A percentile compares a stretch with the other conserved stretches of the same genome.
These are phyloP conservation scores for Aramus guarauna DNA, from an alignment of 2,113 vertebrate species.

Conservation along the genomic window DNA sequence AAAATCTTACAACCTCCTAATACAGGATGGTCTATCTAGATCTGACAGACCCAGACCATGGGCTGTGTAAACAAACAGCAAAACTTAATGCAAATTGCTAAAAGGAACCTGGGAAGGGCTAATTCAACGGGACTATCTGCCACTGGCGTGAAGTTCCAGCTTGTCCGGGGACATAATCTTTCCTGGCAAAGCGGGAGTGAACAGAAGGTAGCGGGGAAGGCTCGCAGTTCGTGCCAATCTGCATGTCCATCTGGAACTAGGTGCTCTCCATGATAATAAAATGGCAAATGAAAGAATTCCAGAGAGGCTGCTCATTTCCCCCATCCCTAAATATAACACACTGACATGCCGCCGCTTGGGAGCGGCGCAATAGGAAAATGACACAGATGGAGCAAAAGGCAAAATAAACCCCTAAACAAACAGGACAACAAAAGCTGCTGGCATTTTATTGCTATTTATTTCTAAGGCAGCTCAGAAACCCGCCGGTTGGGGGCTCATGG, in stretches of 20 bases:
- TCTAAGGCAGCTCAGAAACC: neutral
- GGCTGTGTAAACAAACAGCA: neutral
- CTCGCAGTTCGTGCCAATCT: slow-evolving; percentile 8
- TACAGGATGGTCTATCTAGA: accelerated
- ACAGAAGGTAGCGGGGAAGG: slow-evolving; percentile 51
- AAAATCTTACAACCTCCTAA: too few species aligned
- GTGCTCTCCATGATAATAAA: neutral
- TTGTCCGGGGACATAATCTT: slow-evolving; percentile 4
- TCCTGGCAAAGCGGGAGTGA: slow-evolving; percentile 49
- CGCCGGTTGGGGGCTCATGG: accelerated
- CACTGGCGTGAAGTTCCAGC: slow-evolving; percentile 1
- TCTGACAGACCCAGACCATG: neutral
- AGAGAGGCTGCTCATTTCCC: neutral
- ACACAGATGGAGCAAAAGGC: slow-evolving; percentile 13
- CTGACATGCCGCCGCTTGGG: neutral
- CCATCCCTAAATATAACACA: neutral
- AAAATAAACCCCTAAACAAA: neutral
- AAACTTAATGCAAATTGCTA: neutral
- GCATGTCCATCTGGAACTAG: slow-evolving; percentile 57
- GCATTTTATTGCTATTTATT: neutral
- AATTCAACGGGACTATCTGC: slow-evolving; percentile 43
- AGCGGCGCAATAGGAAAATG: neutral
- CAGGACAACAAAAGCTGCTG: neutral
- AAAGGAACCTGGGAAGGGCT: neutral
- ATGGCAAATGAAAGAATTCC: slow-evolving; percentile 14